phyloP scores from a whole-genome alignment of 2,888 invertebrate species.

The Tetrapedia diversipes region DNA sequence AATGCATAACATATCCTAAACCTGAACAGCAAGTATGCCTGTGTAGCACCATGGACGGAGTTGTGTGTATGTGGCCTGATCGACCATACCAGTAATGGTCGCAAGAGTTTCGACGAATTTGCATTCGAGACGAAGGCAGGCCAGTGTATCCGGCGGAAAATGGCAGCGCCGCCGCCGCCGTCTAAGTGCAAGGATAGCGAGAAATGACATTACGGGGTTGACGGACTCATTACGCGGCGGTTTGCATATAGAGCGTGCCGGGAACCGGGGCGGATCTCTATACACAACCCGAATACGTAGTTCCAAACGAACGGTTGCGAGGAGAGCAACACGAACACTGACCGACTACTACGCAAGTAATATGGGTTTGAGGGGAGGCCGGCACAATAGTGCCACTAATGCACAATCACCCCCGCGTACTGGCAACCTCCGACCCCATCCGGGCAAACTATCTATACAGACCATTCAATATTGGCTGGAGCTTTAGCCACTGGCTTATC shows the following conservation, averaged over 20 bases:
- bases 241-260: constrained; percentile 81
- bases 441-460: constrained; percentile 78
- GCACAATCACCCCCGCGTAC: constrained; percentile 76
- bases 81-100: constrained; percentile 22
- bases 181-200: constrained; percentile 81
- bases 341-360: constrained; percentile 81
- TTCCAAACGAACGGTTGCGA: constrained; percentile 62
- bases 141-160: constrained; percentile 76
- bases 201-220: constrained; percentile 82
- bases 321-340: constrained; percentile 72
- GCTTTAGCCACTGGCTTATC: constrained; percentile 76
- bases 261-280: constrained; percentile 63
- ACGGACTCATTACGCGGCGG: constrained; percentile 82
- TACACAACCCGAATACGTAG: constrained; percentile 65
- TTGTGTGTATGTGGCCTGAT: constrained; percentile 64
- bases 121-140: constrained; percentile 76
- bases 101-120: constrained; percentile 62
- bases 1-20: too few species aligned
- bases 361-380: constrained; percentile 79
- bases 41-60: too few species aligned
- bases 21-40: too few species aligned
- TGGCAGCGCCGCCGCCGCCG: constrained; percentile 66
- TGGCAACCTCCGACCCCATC: constrained; percentile 67
- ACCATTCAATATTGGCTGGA: constrained; percentile 80
- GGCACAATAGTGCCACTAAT: constrained; percentile 82